phyloP scores from a whole-genome alignment of 2,797 vertebrate species.

The Atherinosoma microstoma region DNA sequence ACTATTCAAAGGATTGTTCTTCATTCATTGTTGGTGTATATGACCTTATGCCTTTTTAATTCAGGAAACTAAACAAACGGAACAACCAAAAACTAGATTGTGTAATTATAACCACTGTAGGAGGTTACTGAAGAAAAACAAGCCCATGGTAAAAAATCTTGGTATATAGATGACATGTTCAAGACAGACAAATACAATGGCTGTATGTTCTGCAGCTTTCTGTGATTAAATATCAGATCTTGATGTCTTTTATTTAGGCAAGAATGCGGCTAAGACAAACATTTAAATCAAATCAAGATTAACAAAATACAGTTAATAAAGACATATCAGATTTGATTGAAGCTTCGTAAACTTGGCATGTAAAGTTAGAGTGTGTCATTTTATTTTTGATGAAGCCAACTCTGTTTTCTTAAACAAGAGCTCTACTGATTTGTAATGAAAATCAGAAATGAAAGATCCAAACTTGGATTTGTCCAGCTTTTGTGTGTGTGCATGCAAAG shows the following conservation, averaged over 20 bases:
- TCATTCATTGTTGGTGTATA: not conserved
- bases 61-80: not conserved
- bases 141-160: too few relatives aligned
- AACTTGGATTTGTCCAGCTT: constrained; percentile 10
- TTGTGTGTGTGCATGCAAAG: constrained; percentile 3
- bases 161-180: not conserved
- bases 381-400: constrained; percentile 3
- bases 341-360: not conserved
- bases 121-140: not conserved
- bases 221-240: not conserved
- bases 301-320: constrained; percentile 6
- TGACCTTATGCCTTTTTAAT: not conserved
- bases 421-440: constrained; percentile 9
- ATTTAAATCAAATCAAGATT: not conserved
- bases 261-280: not conserved
- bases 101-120: not conserved
- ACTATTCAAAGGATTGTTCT: not conserved
- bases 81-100: not conserved
- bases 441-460: constrained; percentile 1
- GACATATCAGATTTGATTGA: constrained; percentile 12
- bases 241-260: not conserved
- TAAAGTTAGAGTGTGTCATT: not conserved
- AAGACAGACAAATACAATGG: not conserved
- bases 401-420: constrained; percentile 1
- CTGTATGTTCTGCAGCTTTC: not conserved